Conservation (phyloP, 2,113 vertebrate genomes). For the Ursus arctos region DNA sequence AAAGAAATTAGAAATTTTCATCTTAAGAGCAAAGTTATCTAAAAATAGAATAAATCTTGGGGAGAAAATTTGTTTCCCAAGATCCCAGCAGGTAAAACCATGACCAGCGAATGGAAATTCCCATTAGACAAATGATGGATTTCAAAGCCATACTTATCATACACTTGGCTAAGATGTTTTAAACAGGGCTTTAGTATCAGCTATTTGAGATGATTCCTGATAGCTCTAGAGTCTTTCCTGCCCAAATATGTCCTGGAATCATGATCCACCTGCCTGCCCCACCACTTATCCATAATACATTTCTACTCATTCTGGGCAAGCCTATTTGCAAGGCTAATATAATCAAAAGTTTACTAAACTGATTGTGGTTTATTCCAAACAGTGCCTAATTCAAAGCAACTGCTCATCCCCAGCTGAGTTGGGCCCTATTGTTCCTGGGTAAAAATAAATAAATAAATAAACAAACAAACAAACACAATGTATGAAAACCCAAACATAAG, state of each 20-base stretch:
- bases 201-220: not conserved
- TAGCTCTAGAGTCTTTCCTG: not conserved
- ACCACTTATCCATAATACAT: slow-evolving; percentile 37
- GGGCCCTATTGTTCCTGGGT: slow-evolving; percentile 70
- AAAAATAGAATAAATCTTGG: slow-evolving; percentile 56
- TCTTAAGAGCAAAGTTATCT: slow-evolving; percentile 61
- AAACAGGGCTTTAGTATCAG: not conserved
- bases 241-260: not conserved
- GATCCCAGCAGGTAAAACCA: slow-evolving; percentile 48
- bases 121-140: slow-evolving; percentile 53
- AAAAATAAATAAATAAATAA: slow-evolving; percentile 70
- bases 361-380: slow-evolving; percentile 82
- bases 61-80: slow-evolving; percentile 43
- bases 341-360: slow-evolving; percentile 80
- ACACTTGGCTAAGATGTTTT: not conserved
- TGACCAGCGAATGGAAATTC: slow-evolving; percentile 56
- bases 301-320: slow-evolving; percentile 50
- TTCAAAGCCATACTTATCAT: slow-evolving; percentile 36
- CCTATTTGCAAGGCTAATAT: slow-evolving; percentile 83
- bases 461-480: slow-evolving; percentile 66
- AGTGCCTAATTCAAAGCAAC: slow-evolving; percentile 80
- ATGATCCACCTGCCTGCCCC: not conserved
- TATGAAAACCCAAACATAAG: slow-evolving; percentile 79
- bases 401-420: slow-evolving; percentile 73
- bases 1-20: slow-evolving; percentile 70